Conservation (phyloP, 2,888 invertebrate genomes). For the Pristionchus mayeri region DNA sequence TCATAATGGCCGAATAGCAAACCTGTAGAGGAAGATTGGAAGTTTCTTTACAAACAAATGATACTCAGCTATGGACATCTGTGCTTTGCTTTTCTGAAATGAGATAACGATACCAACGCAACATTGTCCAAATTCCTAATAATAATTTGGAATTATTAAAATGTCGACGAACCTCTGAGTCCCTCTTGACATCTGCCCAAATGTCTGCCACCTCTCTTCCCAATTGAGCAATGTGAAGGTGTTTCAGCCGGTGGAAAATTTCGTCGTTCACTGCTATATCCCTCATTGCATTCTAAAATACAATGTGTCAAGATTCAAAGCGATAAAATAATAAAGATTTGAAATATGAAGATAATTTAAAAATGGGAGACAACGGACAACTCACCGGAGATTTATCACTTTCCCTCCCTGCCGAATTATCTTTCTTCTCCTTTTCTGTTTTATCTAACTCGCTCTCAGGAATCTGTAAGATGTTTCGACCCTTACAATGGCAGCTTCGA, state of each 20-base stretch:
- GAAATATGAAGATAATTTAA: no score
- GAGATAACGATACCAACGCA: no score
- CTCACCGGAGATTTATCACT: background rate
- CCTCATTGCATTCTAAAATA: constrained; percentile 16
- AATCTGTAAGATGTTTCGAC: background rate
- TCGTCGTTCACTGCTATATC: constrained; percentile 68
- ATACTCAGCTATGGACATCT: constrained; percentile 43
- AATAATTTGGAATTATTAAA: no score
- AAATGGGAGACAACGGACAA: background rate
- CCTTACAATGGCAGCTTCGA: background rate
- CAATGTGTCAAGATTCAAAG: background rate
- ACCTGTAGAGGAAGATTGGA: constrained; percentile 15
- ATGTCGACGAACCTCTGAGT: background rate
- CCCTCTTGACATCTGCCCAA: constrained; percentile 8
- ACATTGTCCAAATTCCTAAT: no score
- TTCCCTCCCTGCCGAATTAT: background rate
- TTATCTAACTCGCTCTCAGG: constrained; percentile 13
- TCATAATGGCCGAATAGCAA: background rate
- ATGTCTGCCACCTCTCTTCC: constrained; percentile 9
- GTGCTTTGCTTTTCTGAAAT: constrained; percentile 8
- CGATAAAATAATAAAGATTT: no score
- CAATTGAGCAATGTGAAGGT: constrained; percentile 26
- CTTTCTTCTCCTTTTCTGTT: background rate
- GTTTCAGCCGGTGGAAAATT: constrained; percentile 60
- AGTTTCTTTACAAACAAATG: constrained; percentile 38